These are phyloP conservation scores for Clarias platycephalus DNA, from an alignment of 2,797 vertebrate species.

Conservation along the genomic window DNA sequence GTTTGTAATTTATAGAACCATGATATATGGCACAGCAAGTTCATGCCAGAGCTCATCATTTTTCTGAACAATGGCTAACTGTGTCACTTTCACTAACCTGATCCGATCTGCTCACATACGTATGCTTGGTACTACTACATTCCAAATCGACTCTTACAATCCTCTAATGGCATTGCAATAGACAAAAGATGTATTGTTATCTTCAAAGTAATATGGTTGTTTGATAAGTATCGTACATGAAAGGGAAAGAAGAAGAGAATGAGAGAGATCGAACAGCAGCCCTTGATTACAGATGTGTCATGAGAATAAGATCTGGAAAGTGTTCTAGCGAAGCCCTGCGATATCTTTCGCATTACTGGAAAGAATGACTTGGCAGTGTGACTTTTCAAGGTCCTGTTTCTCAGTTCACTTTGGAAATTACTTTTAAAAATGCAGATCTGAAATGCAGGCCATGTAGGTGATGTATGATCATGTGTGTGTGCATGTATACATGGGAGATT, in stretches of 20 bases:
- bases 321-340: constrained; percentile 3
- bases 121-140: background rate
- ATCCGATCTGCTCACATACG: constrained; percentile 1
- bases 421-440: constrained; percentile 7
- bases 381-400: constrained; percentile 23
- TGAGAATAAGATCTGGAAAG: constrained; percentile 29
- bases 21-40: background rate
- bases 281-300: constrained; percentile 23
- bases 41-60: constrained; percentile 6
- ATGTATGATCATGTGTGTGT: constrained; percentile 1
- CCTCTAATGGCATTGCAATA: background rate
- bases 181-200: constrained; percentile 4
- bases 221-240: constrained; percentile 9
- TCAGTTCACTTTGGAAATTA: constrained; percentile 34
- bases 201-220: background rate
- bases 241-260: constrained; percentile 22
- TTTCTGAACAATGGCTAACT: constrained; percentile 9
- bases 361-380: constrained; percentile 36
- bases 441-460: background rate
- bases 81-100: background rate
- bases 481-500: background rate
- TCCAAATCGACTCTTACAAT: background rate
- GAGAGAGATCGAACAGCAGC: background rate
- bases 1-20: constrained; percentile 11
- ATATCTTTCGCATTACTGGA: constrained; percentile 41